phyloP scores from a whole-genome alignment of 2,113 vertebrate species.

The Rhabdornis inornatus region DNA sequence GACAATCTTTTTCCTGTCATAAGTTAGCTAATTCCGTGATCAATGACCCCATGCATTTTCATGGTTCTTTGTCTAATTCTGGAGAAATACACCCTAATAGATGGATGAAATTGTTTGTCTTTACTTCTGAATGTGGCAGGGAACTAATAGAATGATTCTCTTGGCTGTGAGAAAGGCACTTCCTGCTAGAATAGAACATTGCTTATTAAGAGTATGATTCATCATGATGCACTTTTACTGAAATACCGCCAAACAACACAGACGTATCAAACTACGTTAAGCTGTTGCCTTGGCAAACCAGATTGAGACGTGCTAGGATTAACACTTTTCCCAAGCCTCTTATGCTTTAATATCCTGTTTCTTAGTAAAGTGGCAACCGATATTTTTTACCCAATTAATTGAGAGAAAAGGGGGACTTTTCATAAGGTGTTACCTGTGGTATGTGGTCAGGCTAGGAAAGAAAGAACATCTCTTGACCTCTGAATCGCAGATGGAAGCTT shows the following conservation, averaged over 20 bases:
- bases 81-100: not conserved
- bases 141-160: not conserved
- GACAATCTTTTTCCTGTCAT: not conserved
- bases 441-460: not conserved
- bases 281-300: slow-evolving; percentile 53
- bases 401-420: not conserved
- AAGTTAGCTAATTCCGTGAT: not conserved
- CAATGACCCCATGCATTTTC: not conserved
- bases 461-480: not conserved
- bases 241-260: not conserved
- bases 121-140: not conserved
- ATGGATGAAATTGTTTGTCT: not conserved
- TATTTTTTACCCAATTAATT: not conserved
- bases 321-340: not conserved
- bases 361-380: not conserved
- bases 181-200: slow-evolving; percentile 47
- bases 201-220: slow-evolving; percentile 31
- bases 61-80: not conserved
- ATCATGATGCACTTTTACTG: slow-evolving; percentile 5
- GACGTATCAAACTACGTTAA: slow-evolving; percentile 1
- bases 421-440: not conserved
- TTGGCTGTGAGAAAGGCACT: slow-evolving; percentile 36
- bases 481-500: not conserved
- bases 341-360: not conserved
- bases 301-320: not conserved